Evolutionary conservation across 2,888 invertebrate species (phyloP).

Genomic region (Alentia gelatinosa): DNA sequence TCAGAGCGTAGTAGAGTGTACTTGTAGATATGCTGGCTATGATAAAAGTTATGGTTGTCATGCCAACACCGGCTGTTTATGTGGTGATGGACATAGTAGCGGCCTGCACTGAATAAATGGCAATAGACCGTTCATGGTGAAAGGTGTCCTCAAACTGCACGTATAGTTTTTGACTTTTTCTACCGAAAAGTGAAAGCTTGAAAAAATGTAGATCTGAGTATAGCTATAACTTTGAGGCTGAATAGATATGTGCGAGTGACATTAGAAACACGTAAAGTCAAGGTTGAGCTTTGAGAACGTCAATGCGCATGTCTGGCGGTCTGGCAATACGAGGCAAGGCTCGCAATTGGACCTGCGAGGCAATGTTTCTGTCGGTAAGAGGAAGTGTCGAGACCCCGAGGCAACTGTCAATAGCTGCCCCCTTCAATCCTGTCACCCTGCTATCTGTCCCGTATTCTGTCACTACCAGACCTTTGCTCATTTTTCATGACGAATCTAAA

Average conservation of each 20-base stretch:
- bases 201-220: no score
- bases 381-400: neutral
- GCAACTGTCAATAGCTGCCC: neutral
- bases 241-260: no score
- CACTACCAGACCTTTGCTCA: neutral
- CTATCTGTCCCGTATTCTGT: no score
- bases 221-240: no score
- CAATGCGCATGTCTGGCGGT: neutral
- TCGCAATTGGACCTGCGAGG: neutral
- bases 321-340: neutral
- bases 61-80: neutral
- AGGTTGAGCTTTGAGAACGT: no score
- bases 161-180: no score
- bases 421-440: neutral
- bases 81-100: neutral
- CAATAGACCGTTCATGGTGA: no score
- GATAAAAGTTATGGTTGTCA: neutral
- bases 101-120: neutral
- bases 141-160: neutral
- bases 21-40: neutral
- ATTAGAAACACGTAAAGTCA: no score
- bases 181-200: no score
- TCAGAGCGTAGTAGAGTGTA: neutral
- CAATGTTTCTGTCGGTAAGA: neutral
- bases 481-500: neutral